Conservation (phyloP, 2,888 invertebrate species). For the Chrysolina oricalcia region DNA sequence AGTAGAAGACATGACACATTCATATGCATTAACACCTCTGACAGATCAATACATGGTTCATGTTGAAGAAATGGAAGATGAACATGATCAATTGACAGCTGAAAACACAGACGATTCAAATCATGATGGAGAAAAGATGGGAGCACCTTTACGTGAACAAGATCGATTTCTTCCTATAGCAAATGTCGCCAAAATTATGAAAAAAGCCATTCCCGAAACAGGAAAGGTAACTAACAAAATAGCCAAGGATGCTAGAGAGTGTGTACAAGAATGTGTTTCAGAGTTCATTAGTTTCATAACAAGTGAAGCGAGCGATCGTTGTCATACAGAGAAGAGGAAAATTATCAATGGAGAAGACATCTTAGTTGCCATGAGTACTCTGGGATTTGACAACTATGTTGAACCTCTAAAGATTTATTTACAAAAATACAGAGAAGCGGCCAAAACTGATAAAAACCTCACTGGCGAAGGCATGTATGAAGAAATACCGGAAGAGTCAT, state of each 20-base stretch:
- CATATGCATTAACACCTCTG: constrained; percentile 67
- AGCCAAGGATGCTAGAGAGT: constrained; percentile 98
- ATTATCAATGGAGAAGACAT: constrained; percentile 99
- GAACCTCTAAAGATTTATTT: constrained; percentile 96
- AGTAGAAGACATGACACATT: constrained; percentile 75
- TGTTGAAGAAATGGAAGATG: constrained; percentile 74
- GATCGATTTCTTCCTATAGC: constrained; percentile 98
- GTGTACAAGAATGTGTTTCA: constrained; percentile 99
- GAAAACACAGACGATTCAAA: constrained; percentile 88
- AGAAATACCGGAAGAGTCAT: constrained; percentile 73
- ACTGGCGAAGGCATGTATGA: constrained; percentile 72
- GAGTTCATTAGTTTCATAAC: constrained; percentile 99
- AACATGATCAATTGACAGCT: constrained; percentile 74
- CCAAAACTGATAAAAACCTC: constrained; percentile 74
- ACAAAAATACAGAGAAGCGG: constrained; percentile 92
- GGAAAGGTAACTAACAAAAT: constrained; percentile 84
- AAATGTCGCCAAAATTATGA: constrained; percentile 99
- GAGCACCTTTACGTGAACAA: constrained; percentile 87
- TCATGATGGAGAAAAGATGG: constrained; percentile 78
- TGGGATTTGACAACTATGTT: constrained; percentile 98
- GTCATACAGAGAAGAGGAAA: constrained; percentile 97
- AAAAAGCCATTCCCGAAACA: constrained; percentile 94
- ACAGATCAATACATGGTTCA: constrained; percentile 73
- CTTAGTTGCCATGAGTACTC: constrained; percentile 93
- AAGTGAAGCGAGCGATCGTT: constrained; percentile 98